Percentiles rank a stretch among this genome's conserved stretches.
Evolutionary conservation across 1,140 invertebrate species (phyloP).

Genomic region (Drosophila yakuba): DNA sequence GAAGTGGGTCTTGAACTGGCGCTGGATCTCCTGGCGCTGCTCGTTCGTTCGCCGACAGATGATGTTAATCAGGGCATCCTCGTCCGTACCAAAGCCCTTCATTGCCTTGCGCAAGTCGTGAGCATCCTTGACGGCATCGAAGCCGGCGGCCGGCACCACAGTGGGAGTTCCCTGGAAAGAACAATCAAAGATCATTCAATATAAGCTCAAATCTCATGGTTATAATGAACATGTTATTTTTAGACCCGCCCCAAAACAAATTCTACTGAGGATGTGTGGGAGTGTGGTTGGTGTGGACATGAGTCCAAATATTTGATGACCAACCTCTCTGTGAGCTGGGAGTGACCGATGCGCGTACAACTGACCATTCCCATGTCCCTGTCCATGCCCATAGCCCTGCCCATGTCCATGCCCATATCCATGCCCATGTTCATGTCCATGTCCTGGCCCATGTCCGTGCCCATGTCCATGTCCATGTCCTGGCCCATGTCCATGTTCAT

Average conservation of each 20-base stretch:
- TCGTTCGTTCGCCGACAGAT: constrained; percentile 90
- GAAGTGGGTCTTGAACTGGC: constrained; percentile 83
- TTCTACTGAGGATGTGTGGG: neutral
- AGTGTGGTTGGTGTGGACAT: neutral
- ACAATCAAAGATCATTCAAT: neutral
- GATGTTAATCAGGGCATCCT: constrained; percentile 92
- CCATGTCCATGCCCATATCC: constrained; percentile 16
- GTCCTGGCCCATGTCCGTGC: constrained; percentile 46
- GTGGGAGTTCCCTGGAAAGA: constrained; percentile 87
- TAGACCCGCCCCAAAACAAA: neutral
- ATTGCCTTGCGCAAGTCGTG: constrained; percentile 93
- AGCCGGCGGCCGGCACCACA: constrained; percentile 87
- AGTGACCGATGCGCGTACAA: constrained; percentile 59
- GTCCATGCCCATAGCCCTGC: constrained; percentile 14
- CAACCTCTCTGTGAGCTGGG: constrained; percentile 70
- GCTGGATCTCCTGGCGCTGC: constrained; percentile 88
- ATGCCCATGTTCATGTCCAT: constrained; percentile 39
- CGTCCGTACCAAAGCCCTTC: constrained; percentile 94
- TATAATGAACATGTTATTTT: too few relatives aligned
- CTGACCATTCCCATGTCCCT: constrained; percentile 56
- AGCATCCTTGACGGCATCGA: constrained; percentile 91
- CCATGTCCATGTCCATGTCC: constrained; percentile 38
- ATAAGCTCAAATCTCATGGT: too few relatives aligned
- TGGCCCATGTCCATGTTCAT: neutral
- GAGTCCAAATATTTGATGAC: constrained; percentile 29